These are phyloP conservation scores for Falco novaeseelandiae DNA, from an alignment of 2,797 vertebrate genomes.

Conservation along the genomic window DNA sequence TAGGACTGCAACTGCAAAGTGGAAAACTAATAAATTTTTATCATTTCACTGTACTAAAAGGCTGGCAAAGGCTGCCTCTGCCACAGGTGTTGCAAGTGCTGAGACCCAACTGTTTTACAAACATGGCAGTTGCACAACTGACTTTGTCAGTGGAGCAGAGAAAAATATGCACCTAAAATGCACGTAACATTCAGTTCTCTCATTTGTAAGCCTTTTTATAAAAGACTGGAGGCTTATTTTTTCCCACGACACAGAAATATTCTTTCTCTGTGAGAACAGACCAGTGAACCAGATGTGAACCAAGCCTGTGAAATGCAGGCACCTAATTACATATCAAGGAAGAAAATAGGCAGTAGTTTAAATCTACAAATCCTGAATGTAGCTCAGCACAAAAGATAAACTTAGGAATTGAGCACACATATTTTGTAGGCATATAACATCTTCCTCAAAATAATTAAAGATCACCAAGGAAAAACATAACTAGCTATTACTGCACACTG, in stretches of 20 bases:
- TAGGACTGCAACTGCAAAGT: slow-evolving; percentile 8
- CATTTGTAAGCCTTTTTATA: slow-evolving; percentile 4
- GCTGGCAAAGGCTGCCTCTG: slow-evolving; percentile 10
- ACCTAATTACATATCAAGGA: slow-evolving; percentile 10
- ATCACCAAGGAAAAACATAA: neutral
- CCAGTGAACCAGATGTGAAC: slow-evolving; percentile 17
- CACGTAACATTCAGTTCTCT: neutral
- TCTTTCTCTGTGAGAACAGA: neutral
- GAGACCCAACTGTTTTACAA: neutral
- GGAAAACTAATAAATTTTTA: slow-evolving; percentile 44
- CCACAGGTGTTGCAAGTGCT: slow-evolving; percentile 43
- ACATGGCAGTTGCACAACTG: neutral
- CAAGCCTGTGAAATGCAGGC: neutral
- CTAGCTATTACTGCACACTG: neutral
- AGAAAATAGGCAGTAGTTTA: neutral
- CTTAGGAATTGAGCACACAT: neutral
- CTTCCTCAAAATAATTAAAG: slow-evolving; percentile 24
- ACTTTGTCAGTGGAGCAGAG: slow-evolving; percentile 3
- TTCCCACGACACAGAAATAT: neutral
- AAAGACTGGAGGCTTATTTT: neutral
- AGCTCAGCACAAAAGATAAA: slow-evolving; percentile 19
- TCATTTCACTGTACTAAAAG: neutral
- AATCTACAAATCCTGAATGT: neutral
- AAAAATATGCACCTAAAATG: slow-evolving; percentile 9
- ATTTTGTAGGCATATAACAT: neutral